Conservation (phyloP, 2,797 vertebrate genomes). For the Melanotaenia boesemani region DNA sequence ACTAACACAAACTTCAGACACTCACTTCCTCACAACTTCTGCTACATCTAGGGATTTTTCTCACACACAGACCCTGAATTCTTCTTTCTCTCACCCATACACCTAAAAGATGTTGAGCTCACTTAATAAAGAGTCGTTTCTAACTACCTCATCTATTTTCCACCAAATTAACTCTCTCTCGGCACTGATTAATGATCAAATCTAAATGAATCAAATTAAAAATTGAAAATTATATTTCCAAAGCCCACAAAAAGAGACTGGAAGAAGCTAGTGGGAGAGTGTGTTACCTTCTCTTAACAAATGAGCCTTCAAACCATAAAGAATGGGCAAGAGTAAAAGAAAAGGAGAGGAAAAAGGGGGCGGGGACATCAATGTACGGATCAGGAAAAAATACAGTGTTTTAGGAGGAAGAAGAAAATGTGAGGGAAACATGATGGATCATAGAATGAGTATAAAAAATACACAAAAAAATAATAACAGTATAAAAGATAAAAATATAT, state of each 20-base stretch:
- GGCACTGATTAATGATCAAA: constrained; percentile 99
- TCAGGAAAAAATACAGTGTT: constrained; percentile 20
- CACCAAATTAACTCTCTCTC: constrained; percentile 99
- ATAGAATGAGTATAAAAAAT: constrained; percentile 19
- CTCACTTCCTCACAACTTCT: constrained; percentile 7
- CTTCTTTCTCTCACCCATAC: constrained; percentile 51
- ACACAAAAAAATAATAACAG: constrained; percentile 1
- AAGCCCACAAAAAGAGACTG: constrained; percentile 90
- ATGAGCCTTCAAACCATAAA: constrained; percentile 99
- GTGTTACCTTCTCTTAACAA: constrained; percentile 93
- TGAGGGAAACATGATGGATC: constrained; percentile 7
- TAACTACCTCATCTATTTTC: constrained; percentile 99
- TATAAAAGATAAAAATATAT: not conserved
- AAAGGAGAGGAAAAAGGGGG: constrained; percentile 70
- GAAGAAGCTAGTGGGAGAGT: constrained; percentile 84
- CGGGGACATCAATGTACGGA: constrained; percentile 27
- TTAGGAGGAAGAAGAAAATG: constrained; percentile 26
- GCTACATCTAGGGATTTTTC: constrained; percentile 3
- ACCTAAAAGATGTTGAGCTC: constrained; percentile 84
- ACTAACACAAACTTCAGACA: not conserved
- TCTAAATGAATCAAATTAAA: constrained; percentile 99
- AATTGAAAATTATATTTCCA: constrained; percentile 99
- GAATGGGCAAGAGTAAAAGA: constrained; percentile 87
- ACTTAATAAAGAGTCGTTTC: constrained; percentile 96
- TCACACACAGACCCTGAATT: constrained; percentile 38